These are phyloP conservation scores for Tenthredo notha DNA, from an alignment of 2,888 invertebrate species.

Conservation along the genomic window DNA sequence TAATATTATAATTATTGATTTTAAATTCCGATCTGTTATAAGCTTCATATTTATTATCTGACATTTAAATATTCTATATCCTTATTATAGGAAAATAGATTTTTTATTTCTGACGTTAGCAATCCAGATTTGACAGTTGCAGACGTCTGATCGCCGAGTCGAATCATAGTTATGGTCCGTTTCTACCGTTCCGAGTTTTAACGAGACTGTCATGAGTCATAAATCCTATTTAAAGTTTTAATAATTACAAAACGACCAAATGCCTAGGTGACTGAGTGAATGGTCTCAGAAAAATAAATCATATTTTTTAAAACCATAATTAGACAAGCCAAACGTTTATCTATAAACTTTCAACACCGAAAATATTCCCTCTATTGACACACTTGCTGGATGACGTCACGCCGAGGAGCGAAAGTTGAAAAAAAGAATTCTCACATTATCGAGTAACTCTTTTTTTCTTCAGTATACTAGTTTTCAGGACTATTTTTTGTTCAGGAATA, in stretches of 20 bases:
- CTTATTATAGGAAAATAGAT: neutral
- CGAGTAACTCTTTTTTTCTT: neutral
- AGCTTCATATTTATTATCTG: conserved; percentile 40
- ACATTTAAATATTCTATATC: conserved; percentile 39
- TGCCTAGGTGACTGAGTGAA: neutral
- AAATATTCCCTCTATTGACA: neutral
- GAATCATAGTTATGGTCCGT: neutral
- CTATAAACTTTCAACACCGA: neutral
- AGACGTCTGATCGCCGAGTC: neutral
- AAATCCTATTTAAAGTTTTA: neutral
- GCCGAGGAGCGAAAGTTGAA: conserved; percentile 16
- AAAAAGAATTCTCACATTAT: neutral
- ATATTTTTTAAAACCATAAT: neutral
- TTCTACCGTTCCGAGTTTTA: neutral
- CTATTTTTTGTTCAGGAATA: neutral
- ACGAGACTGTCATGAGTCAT: neutral
- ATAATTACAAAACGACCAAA: neutral
- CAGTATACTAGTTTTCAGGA: neutral
- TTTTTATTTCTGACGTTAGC: neutral
- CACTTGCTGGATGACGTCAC: neutral
- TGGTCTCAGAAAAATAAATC: neutral
- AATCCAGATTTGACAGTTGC: neutral
- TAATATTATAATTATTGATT: neutral
- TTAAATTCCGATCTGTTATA: conserved; percentile 7
- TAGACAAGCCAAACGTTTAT: neutral